Evolutionary conservation across 2,888 invertebrate genomes (phyloP).

Genomic region (Tolmerus cingulatus): DNA sequence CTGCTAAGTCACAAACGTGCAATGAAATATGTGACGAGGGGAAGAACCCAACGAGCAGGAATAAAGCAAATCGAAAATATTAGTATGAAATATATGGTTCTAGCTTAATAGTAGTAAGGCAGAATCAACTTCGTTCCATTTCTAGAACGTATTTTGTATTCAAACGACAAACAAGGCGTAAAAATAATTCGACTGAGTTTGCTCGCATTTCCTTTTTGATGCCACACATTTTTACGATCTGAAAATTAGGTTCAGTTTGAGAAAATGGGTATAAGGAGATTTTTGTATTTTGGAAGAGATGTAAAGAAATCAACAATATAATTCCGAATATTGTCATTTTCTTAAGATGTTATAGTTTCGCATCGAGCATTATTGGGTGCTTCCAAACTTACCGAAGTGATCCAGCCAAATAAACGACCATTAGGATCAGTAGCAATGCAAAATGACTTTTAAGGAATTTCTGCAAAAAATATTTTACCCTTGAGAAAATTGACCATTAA

Average conservation of each 20-base stretch:
- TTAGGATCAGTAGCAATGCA: slow-evolving; percentile 59
- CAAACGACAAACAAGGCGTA: slow-evolving; percentile 42
- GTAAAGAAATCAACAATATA: slow-evolving; percentile 47
- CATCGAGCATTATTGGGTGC: slow-evolving; percentile 50
- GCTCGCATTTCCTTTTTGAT: slow-evolving; percentile 42
- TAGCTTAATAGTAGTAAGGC: slow-evolving; percentile 45
- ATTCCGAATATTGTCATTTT: slow-evolving; percentile 46
- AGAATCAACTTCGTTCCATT: slow-evolving; percentile 47
- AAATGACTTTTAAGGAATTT: slow-evolving; percentile 63
- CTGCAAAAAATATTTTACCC: slow-evolving; percentile 81
- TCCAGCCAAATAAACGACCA: slow-evolving; percentile 49
- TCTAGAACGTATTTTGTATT: slow-evolving; percentile 41
- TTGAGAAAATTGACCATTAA: slow-evolving; percentile 58
- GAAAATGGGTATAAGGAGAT: slow-evolving; percentile 45
- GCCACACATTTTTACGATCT: slow-evolving; percentile 62
- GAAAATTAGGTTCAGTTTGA: slow-evolving; percentile 64
- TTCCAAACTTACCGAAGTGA: slow-evolving; percentile 62
- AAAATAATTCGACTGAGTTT: slow-evolving; percentile 45
- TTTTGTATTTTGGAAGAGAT: slow-evolving; percentile 44
- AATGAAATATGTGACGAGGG: slow-evolving; percentile 50
- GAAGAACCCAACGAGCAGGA: slow-evolving; percentile 53
- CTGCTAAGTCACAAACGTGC: slow-evolving; percentile 52
- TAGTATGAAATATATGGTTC: slow-evolving; percentile 49
- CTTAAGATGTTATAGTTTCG: slow-evolving; percentile 45
- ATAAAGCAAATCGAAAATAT: slow-evolving; percentile 53